A percentile compares a stretch with the other conserved stretches of the same genome.
Evolutionary conservation across 2,888 invertebrate genomes (phyloP).

Genomic region (Pollenia labialis): DNA sequence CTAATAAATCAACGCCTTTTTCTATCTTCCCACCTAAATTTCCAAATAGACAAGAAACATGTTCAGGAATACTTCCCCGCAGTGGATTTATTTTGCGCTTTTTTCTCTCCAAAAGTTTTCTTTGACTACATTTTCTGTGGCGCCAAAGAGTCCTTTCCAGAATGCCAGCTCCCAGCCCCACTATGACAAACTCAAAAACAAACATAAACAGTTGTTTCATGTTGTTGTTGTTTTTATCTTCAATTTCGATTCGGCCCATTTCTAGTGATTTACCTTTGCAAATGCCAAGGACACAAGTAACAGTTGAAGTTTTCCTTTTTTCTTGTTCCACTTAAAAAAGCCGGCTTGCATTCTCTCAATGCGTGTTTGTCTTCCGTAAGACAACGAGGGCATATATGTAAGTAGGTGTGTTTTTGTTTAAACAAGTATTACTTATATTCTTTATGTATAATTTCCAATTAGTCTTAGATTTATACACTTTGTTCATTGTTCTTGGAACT

Average conservation of each 20-base stretch:
- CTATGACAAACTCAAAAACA: not conserved
- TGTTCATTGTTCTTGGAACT: constrained; percentile 26
- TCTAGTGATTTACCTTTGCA: constrained; percentile 28
- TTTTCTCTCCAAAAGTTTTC: constrained; percentile 27
- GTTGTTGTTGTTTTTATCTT: not conserved
- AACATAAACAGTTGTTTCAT: not conserved
- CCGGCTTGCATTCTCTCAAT: not conserved
- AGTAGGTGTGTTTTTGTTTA: not conserved
- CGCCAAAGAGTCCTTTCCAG: constrained; percentile 54
- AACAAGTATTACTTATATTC: not conserved
- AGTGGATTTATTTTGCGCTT: constrained; percentile 6
- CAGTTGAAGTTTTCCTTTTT: not conserved
- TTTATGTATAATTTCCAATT: constrained; percentile 39
- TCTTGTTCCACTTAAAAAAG: not conserved
- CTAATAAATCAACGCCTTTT: constrained; percentile 35
- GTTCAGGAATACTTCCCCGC: constrained; percentile 14
- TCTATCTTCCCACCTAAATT: not conserved
- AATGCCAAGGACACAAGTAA: constrained; percentile 55
- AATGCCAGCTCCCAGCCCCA: not conserved
- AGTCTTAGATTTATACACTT: constrained; percentile 28
- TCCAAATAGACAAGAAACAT: not conserved
- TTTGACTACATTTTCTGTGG: constrained; percentile 48
- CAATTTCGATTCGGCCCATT: constrained; percentile 16
- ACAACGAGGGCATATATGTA: not conserved
- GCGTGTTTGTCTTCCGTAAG: not conserved